Conservation (phyloP, 2,888 invertebrate genomes). For the Leucozona laternaria region DNA sequence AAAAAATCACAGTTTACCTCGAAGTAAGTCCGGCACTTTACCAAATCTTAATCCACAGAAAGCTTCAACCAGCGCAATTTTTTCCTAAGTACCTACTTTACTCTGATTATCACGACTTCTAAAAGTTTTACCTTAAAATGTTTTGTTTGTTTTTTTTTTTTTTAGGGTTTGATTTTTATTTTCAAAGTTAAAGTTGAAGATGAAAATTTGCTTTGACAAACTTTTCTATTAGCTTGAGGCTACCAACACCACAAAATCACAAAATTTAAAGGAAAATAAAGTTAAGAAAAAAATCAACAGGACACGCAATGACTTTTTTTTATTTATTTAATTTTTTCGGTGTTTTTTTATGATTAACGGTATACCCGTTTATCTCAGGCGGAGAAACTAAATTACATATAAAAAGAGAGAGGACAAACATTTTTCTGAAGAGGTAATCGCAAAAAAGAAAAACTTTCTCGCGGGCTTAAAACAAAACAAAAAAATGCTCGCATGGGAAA, state of each 20-base stretch:
- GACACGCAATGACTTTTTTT: conserved; percentile 5
- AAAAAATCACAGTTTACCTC: too few species aligned
- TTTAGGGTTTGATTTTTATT: not conserved
- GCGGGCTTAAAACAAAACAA: not conserved
- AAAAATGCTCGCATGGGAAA: conserved; percentile 44
- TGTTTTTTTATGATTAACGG: not conserved
- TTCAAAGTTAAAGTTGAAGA: conserved; percentile 20
- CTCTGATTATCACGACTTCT: not conserved
- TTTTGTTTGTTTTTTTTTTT: not conserved
- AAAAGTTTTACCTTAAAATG: conserved; percentile 2
- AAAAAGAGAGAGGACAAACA: not conserved
- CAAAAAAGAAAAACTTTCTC: conserved; percentile 30
- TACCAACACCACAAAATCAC: conserved; percentile 22
- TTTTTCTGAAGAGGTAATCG: not conserved
- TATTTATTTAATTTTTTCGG: not conserved
- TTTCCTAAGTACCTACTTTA: not conserved
- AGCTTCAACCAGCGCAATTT: not conserved
- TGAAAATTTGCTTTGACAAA: conserved; percentile 43
- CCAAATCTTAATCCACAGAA: not conserved
- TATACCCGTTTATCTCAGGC: conserved; percentile 2
- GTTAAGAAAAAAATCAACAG: not conserved
- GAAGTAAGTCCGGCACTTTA: not conserved
- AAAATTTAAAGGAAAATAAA: conserved; percentile 9
- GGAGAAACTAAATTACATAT: conserved; percentile 15
- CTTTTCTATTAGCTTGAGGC: conserved; percentile 44